Percentiles rank a stretch among this genome's conserved stretches.
phyloP scores from a whole-genome alignment of 2,797 vertebrate genomes.

The Sebastes taczanowskii region DNA sequence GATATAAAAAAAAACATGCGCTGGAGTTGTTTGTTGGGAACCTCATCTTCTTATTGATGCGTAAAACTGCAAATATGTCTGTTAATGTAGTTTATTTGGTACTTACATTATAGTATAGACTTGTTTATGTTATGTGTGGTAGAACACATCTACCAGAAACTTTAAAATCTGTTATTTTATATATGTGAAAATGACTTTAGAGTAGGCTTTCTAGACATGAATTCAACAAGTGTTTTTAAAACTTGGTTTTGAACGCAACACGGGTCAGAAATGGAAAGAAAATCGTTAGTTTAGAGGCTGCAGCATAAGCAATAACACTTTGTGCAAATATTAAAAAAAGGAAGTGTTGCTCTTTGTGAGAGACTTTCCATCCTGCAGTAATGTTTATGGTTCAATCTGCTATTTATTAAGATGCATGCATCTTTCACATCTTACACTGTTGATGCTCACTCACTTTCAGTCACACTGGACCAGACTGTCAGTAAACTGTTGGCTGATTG shows the following conservation, averaged over 20 bases:
- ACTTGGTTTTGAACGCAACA: not conserved
- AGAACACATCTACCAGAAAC: not conserved
- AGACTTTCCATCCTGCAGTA: not conserved
- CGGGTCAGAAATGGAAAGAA: not conserved
- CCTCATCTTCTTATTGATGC: not conserved
- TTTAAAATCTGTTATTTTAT: not conserved
- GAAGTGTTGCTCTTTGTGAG: not conserved
- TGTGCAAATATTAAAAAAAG: not conserved
- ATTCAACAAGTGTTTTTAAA: conserved; percentile 1
- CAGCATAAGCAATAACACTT: not conserved
- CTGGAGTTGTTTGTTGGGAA: conserved; percentile 24
- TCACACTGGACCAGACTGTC: not conserved
- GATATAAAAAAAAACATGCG: conserved; percentile 48
- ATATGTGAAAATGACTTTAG: fast-evolving
- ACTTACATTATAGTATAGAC: no score
- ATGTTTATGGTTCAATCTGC: not conserved
- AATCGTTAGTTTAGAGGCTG: not conserved
- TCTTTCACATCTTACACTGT: not conserved
- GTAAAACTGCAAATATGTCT: not conserved
- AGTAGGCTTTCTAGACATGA: not conserved
- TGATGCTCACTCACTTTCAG: not conserved
- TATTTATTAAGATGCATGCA: not conserved
- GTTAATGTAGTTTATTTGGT: not conserved
- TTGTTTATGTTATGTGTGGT: not conserved
- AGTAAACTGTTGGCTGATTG: not conserved